A percentile compares a stretch with the other conserved stretches of the same genome.
phyloP scores from a whole-genome alignment of 2,888 invertebrate species.

The Epinotia nisella region DNA sequence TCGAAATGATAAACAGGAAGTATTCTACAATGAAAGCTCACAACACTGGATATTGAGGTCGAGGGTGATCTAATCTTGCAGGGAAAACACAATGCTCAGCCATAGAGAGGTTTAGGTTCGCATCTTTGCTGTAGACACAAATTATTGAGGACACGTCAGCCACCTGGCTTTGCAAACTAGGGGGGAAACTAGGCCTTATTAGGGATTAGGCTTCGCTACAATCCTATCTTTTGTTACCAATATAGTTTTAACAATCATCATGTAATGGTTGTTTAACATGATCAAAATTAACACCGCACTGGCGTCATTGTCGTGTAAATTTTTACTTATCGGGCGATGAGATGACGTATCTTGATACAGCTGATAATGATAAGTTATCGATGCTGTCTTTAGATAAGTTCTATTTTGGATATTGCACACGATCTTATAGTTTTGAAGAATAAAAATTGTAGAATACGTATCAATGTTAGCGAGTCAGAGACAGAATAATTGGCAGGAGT shows the following conservation, averaged over 20 bases:
- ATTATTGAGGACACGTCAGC: no score
- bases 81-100: neutral
- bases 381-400: neutral
- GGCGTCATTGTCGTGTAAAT: constrained; percentile 22
- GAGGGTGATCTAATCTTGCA: no score
- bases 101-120: no score
- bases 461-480: no score
- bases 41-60: neutral
- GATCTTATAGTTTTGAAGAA: neutral
- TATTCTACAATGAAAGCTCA: neutral
- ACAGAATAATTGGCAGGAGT: no score
- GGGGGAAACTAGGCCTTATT: no score
- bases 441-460: neutral
- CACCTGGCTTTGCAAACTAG: no score
- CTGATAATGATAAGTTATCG: constrained; percentile 1
- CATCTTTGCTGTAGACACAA: no score
- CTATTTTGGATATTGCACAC: neutral
- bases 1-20: neutral
- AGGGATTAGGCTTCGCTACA: no score
- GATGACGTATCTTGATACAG: constrained; percentile 10
- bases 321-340: constrained; percentile 28
- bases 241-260: no score
- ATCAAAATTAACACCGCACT: constrained; percentile 19
- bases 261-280: no score
- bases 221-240: no score